A percentile compares a stretch with the other conserved stretches of the same genome.
Evolutionary conservation across 2,888 invertebrate species (phyloP).

Genomic region (Diarsia mendica): DNA sequence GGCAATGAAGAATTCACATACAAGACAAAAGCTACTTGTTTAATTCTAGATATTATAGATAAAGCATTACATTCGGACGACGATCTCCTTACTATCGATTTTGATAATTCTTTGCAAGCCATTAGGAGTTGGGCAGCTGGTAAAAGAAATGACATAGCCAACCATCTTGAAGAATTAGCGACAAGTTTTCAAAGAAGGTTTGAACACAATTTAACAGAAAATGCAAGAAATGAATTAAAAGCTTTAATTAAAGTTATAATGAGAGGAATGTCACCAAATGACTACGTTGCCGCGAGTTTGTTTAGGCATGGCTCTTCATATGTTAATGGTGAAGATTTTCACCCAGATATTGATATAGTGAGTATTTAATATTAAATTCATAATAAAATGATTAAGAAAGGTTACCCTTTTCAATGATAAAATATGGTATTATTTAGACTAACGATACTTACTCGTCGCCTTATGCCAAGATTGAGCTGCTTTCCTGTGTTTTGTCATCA

Average conservation of each 20-base stretch:
- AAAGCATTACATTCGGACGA: conserved; percentile 66
- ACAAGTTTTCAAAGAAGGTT: conserved; percentile 50
- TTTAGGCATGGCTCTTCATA: conserved; percentile 71
- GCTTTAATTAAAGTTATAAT: conserved; percentile 69
- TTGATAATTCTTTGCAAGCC: conserved; percentile 59
- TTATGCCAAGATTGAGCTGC: neutral
- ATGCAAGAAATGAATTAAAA: conserved; percentile 69
- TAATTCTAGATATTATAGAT: conserved; percentile 75
- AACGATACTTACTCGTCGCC: neutral
- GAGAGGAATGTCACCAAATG: conserved; percentile 54
- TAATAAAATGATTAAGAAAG: neutral
- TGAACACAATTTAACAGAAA: conserved; percentile 59
- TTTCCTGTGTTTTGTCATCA: neutral
- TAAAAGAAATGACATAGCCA: conserved; percentile 49
- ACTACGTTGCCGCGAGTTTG: conserved; percentile 56
- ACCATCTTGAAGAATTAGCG: conserved; percentile 55
- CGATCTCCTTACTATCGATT: conserved; percentile 63
- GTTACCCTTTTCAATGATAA: neutral
- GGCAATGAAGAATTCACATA: conserved; percentile 47
- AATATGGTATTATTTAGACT: neutral
- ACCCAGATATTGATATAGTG: neutral
- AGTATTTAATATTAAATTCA: neutral
- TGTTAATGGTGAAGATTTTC: conserved; percentile 53
- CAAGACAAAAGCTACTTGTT: conserved; percentile 67
- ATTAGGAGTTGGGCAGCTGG: conserved; percentile 62